Conservation (phyloP, 2,113 vertebrate species). For the Pogona vitticeps region DNA sequence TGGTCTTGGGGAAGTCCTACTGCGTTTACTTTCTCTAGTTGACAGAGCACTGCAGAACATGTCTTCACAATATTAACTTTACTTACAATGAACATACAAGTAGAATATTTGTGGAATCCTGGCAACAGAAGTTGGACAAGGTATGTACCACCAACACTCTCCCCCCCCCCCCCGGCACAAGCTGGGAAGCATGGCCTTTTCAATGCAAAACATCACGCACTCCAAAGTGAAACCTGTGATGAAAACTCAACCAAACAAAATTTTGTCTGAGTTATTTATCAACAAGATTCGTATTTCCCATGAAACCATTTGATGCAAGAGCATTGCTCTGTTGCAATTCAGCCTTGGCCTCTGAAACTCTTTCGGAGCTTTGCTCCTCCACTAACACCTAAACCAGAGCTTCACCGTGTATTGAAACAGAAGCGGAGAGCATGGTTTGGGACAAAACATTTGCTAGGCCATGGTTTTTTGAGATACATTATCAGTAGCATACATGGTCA, state of each 20-base stretch:
- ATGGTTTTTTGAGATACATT: not conserved
- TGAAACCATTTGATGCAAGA: not conserved
- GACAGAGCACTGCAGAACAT: not conserved
- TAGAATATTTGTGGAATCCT: not conserved
- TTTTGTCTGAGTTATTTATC: not conserved
- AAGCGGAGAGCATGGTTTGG: not conserved
- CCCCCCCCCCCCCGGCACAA: too few relatives aligned
- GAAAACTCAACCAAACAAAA: not conserved
- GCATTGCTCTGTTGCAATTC: not conserved
- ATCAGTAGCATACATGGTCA: not conserved
- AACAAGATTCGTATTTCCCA: too few relatives aligned
- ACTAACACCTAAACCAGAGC: not conserved
- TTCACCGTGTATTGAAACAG: not conserved
- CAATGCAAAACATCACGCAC: not conserved
- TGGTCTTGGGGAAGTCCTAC: not conserved
- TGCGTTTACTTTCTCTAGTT: not conserved
- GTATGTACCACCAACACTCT: not conserved
- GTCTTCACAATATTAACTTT: not conserved
- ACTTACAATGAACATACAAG: not conserved
- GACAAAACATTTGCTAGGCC: not conserved
- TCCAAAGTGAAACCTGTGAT: too few relatives aligned
- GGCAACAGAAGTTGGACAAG: not conserved
- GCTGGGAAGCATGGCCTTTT: not conserved
- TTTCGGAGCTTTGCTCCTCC: not conserved
- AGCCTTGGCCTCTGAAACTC: not conserved